Base-by-base conservation (phyloP, 2,888 invertebrate genomes). In the Melanotus villosus region DNA sequence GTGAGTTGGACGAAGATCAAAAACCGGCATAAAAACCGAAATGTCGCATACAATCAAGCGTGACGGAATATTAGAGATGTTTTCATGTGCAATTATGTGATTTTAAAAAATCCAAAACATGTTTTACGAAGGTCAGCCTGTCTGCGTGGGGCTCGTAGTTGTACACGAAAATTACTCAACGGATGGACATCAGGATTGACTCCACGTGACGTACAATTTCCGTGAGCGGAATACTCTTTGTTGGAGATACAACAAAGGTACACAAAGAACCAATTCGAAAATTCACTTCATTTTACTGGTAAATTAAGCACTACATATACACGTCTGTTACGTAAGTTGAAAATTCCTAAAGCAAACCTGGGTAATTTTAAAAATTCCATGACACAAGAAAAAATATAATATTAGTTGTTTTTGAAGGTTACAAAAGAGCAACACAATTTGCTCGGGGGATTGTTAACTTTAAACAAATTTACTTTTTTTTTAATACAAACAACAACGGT, bases 1-100 rank as follows among this genome's bases (percentile, higher is more conserved):
- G 52, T 32, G 32, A 32, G 45, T 12, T 9, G 30, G 12, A 52
- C 30, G 26, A 14, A 9, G 14, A 23, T 9, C 4, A 18, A 18
- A 50, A 52, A 52, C 7, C 9, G 41, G 18, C 41, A 41, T 12
- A 34, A 34, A 41, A 41, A 14, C 12, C 18, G 41, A 41, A 41
- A 41, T 41, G 41, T 41, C 41, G 41, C 41, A 16, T 41, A 41
- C 16, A 10, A 41, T 59, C 59, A 30, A 59, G 7, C 23, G 38
- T 16, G 59, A 30, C 26, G 23, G 16, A 45, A 59, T 30, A 36
- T 30, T 45, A 26, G 30, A 59, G 59, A 59, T 30, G 26, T 43
- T 59, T 59, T 59, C 43, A 21, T 38, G 59, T 43, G 30, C 43
- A 59, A 59, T 59, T 59, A 59, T 23, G 23, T 18, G 59, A 57